Percentiles rank a stretch among this genome's conserved stretches.
phyloP scores from a whole-genome alignment of 1,140 invertebrate species.

The Drosophila hydei region DNA sequence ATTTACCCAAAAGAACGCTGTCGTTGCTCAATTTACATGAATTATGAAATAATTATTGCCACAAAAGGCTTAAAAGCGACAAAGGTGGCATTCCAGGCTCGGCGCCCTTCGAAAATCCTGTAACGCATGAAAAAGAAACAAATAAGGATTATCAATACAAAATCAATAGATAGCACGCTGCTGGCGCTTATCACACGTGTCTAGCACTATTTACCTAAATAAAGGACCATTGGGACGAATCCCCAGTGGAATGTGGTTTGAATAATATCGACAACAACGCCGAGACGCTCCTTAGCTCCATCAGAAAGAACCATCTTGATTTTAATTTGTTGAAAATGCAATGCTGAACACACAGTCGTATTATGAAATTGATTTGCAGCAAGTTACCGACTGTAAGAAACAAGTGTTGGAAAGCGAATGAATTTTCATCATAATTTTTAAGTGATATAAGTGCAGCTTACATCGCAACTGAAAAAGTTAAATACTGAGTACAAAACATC shows the following conservation, averaged over 20 bases:
- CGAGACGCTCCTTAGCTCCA: conserved; percentile 86
- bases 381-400: conserved; percentile 24
- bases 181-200: conserved; percentile 50
- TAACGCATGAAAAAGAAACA: conserved; percentile 21
- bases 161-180: conserved; percentile 16
- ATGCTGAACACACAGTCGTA: conserved; percentile 14
- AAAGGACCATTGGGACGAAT: conserved; percentile 88
- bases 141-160: conserved; percentile 12
- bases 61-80: conserved; percentile 85
- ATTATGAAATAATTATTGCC: conserved; percentile 82
- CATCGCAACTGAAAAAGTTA: conserved; percentile 10
- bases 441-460: conserved; percentile 3
- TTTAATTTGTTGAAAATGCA: conserved; percentile 17
- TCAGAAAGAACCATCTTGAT: conserved; percentile 67
- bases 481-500: neutral
- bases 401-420: conserved; percentile 39
- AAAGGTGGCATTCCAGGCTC: conserved; percentile 87
- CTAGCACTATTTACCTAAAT: conserved; percentile 86
- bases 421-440: neutral
- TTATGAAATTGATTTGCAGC: conserved; percentile 40
- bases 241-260: conserved; percentile 89
- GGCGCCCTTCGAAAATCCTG: conserved; percentile 87
- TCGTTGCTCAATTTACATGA: neutral
- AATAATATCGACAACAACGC: conserved; percentile 85
- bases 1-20: conserved; percentile 26